Conservation (phyloP, 2,888 invertebrate genomes). For the Dromius quadrimaculatus region DNA sequence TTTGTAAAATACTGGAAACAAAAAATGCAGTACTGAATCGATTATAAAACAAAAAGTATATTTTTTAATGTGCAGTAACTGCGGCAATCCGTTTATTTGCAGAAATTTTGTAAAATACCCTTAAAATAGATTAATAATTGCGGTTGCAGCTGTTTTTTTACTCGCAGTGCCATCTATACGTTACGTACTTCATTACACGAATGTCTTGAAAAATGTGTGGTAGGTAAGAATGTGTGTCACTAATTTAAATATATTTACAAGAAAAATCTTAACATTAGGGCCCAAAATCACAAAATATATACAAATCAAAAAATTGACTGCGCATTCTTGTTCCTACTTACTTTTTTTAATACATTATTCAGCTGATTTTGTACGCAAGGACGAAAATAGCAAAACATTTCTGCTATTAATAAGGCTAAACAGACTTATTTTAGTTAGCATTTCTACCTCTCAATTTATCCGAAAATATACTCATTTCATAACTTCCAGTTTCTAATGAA, state of each 20-base stretch:
- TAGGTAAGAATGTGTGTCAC: too few relatives aligned
- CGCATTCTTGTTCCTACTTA: too few relatives aligned
- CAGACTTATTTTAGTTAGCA: too few relatives aligned
- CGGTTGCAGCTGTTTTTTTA: neutral
- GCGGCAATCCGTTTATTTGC: slow-evolving; percentile 5
- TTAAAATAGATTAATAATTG: neutral
- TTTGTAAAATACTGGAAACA: too few relatives aligned
- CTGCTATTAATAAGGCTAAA: slow-evolving; percentile 3
- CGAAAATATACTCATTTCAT: neutral
- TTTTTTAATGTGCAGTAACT: neutral
- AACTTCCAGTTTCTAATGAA: slow-evolving; percentile 11
- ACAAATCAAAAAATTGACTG: too few relatives aligned
- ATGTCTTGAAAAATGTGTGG: too few relatives aligned
- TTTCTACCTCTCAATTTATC: too few relatives aligned
- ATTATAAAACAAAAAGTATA: neutral
- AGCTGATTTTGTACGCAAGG: slow-evolving; percentile 14
- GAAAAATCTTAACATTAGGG: too few relatives aligned
- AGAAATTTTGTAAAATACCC: neutral
- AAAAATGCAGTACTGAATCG: neutral
- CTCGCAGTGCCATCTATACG: slow-evolving; percentile 20
- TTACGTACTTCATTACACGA: too few relatives aligned
- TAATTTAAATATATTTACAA: too few relatives aligned
- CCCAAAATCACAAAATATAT: too few relatives aligned
- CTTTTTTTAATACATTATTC: too few relatives aligned
- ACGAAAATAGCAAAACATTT: slow-evolving; percentile 18